Percentiles rank a stretch among this genome's conserved stretches.
Conservation (phyloP, 2,797 vertebrate species). For the Lepus oiostolus region DNA sequence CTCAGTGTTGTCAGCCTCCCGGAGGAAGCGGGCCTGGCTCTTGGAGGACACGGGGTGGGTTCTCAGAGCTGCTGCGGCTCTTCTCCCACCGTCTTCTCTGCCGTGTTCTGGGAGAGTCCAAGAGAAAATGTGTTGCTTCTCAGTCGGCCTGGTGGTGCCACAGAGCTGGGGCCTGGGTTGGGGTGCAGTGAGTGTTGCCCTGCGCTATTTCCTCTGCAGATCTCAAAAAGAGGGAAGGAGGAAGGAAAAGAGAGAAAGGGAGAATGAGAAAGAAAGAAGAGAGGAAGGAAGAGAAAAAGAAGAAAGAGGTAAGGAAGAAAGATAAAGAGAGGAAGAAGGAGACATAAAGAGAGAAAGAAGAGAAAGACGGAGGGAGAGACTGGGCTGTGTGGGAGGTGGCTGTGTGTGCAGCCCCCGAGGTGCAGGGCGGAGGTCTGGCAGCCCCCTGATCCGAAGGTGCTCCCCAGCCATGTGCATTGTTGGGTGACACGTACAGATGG, state of each 20-base stretch:
- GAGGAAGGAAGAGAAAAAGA: background rate
- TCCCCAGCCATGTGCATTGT: background rate
- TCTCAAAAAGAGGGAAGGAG: background rate
- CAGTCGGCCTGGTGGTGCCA: background rate
- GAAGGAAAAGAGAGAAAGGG: too few relatives aligned
- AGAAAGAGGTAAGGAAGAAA: too few relatives aligned
- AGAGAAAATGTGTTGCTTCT: background rate
- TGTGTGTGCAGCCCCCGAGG: background rate
- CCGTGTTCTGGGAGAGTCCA: background rate
- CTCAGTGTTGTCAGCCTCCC: background rate
- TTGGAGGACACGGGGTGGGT: background rate
- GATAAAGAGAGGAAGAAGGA: too few relatives aligned
- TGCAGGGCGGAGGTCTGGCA: background rate
- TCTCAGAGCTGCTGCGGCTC: rapidly evolving
- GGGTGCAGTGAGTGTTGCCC: background rate
- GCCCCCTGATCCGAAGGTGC: background rate
- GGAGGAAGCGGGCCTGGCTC: background rate
- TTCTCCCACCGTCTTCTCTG: background rate
- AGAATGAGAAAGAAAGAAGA: background rate
- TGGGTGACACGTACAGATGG: background rate
- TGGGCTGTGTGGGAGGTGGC: background rate
- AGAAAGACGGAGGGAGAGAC: background rate
- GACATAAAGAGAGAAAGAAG: too few relatives aligned
- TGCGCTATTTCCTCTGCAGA: slow-evolving; percentile 4
- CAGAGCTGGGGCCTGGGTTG: background rate